These are phyloP conservation scores for Hipposideros armiger DNA, from an alignment of 2,113 vertebrate genomes.

Conservation along the genomic window DNA sequence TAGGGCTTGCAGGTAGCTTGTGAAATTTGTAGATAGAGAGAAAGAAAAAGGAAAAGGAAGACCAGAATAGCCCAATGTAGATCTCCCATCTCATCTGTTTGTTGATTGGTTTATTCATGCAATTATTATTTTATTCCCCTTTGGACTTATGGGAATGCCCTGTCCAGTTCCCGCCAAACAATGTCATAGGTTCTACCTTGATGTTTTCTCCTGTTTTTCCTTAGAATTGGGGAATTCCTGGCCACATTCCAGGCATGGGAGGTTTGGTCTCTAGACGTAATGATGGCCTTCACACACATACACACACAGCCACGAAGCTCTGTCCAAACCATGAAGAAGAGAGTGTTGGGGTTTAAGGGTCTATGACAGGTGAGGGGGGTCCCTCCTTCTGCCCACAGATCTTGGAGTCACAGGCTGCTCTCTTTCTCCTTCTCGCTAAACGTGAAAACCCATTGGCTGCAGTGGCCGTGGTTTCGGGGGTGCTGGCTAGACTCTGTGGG, in stretches of 20 bases:
- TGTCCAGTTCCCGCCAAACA: background rate
- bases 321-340: background rate
- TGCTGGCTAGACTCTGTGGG: background rate
- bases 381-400: background rate
- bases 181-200: background rate
- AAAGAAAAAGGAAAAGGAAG: background rate
- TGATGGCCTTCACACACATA: background rate
- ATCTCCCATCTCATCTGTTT: background rate
- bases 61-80: background rate
- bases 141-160: background rate
- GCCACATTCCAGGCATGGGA: background rate
- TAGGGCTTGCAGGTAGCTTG: background rate
- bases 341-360: background rate
- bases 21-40: background rate
- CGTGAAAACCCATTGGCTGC: background rate
- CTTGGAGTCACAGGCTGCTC: background rate
- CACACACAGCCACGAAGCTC: background rate
- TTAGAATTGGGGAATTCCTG: background rate
- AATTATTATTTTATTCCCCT: background rate
- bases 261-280: background rate
- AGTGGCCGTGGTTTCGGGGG: background rate
- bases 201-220: background rate
- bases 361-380: background rate
- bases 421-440: background rate
- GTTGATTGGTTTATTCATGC: background rate